Conservation (phyloP, 2,888 invertebrate genomes). For the Malthinus seriepunctatus region DNA sequence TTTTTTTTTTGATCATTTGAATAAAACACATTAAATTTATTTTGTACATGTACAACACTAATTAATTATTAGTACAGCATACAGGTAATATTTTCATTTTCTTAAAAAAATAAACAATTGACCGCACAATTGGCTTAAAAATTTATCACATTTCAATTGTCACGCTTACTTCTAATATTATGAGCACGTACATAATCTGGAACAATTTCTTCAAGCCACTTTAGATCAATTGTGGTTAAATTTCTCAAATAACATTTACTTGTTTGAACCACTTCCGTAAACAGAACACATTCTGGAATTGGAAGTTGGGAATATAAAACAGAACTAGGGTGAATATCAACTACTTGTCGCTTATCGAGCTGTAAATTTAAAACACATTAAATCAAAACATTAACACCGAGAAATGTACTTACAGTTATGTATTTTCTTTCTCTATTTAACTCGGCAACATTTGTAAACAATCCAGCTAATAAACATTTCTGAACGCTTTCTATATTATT, state of each 20-base stretch:
- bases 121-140: too few relatives aligned
- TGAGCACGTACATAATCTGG: constrained; percentile 50
- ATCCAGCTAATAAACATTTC: constrained; percentile 78
- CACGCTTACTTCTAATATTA: constrained; percentile 6
- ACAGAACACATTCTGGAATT: constrained; percentile 75
- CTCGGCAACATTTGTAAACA: constrained; percentile 88
- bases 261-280: constrained; percentile 87
- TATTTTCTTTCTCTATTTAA: constrained; percentile 73
- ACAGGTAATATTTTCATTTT: too few relatives aligned
- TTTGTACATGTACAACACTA: too few relatives aligned
- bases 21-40: too few relatives aligned
- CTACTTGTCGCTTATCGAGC: constrained; percentile 67
- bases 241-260: constrained; percentile 79
- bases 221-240: constrained; percentile 75
- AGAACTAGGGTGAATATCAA: constrained; percentile 84
- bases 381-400: constrained; percentile 15
- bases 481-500: constrained; percentile 66
- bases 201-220: constrained; percentile 73
- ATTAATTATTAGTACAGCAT: too few relatives aligned
- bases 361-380: constrained; percentile 46
- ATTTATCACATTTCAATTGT: too few relatives aligned
- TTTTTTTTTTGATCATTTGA: too few relatives aligned
- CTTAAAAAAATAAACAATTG: too few relatives aligned
- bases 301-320: constrained; percentile 64
- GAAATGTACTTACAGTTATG: constrained; percentile 59